Base-by-base conservation (phyloP, 2,113 vertebrate species). In the Salvelinus sp. region DNA sequence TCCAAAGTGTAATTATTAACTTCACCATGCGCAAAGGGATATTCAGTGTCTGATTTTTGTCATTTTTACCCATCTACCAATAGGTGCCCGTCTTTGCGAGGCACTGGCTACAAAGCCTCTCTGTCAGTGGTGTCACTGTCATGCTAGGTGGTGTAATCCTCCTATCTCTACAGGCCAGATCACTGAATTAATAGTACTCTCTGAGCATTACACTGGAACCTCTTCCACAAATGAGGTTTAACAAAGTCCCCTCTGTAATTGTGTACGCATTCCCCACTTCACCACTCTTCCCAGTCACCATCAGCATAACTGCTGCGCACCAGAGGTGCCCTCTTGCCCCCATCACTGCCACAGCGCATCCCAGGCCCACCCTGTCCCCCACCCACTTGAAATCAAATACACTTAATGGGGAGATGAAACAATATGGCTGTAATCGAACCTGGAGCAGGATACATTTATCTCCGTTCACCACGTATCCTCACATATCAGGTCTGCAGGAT, bases 341-440 rank as follows among this genome's bases (percentile, higher is more conserved):
- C 5, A 62, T 14, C 2, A 20, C 76, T 78, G 73, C 86, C 76
- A 83, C 83, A 80, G 68, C 85, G 79, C 69, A 58, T 73, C 76
- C 81, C 76, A 73, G 74, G 77, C 77, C 87, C 48, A 54, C 38
- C 82, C 30, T 58, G 48, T 44, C 65, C 68, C 68, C 47, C 25
- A n/a, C 72, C 22, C 74, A 79, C 71, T 62, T 87, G 89, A 90
- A 93, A 93, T 93, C 89, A 92, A 92, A 92, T 92, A 88, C 82
- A 87, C 87, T 92, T 92, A 93, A 92, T 93, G 90, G 91, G 89
- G 76, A 88, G 83, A 87, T 87, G 83, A 88, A 88, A 82, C 84
- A 85, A 88, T 88, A 88, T 28, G 65, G 75, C 75, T 88, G 87
- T 88, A 90, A 92, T 91, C 74, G 77, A 91, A 89, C 76, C 88